Percentiles rank a stretch among this genome's conserved stretches.
Evolutionary conservation across 64 coral and sea anemone genomes (phyloP).

Genomic region (Montipora sp.): DNA sequence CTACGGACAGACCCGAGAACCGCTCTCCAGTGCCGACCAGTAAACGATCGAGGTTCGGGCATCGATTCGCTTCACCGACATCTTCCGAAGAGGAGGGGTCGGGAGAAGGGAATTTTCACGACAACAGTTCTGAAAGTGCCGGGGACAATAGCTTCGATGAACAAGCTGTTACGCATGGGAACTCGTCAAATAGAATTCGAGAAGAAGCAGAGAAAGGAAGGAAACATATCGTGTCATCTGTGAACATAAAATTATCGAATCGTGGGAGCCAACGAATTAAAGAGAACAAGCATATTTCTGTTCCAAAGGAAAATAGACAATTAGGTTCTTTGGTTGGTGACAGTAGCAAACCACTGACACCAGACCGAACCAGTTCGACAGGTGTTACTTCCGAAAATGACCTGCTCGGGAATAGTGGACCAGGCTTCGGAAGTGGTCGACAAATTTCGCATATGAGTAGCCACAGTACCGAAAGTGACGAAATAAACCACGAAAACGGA

Average conservation of each 20-base stretch:
- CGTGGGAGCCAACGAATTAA: neutral
- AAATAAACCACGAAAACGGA: neutral
- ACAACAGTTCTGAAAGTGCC: neutral
- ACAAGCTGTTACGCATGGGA: neutral
- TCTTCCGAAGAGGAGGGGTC: neutral
- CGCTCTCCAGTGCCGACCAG: conserved; percentile 51
- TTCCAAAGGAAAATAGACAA: neutral
- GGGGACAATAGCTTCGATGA: neutral
- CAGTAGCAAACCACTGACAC: neutral
- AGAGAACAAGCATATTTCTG: neutral
- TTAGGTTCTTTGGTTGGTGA: neutral
- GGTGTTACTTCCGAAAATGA: neutral
- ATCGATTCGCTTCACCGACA: neutral
- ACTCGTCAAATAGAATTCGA: neutral
- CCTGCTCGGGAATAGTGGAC: neutral
- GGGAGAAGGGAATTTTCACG: neutral
- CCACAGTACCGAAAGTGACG: neutral
- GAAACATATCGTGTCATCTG: conserved; percentile 31
- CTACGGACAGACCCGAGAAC: conserved; percentile 3
- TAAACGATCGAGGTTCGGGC: conserved; percentile 15
- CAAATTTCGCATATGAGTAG: neutral
- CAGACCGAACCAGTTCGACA: no score
- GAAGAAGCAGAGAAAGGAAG: neutral
- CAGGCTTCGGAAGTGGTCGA: neutral
- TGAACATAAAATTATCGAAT: conserved; percentile 23